Percentiles rank a stretch among this genome's conserved stretches.
Evolutionary conservation across 2,113 vertebrate species (phyloP).

Genomic region (Cygnus buccinator): DNA sequence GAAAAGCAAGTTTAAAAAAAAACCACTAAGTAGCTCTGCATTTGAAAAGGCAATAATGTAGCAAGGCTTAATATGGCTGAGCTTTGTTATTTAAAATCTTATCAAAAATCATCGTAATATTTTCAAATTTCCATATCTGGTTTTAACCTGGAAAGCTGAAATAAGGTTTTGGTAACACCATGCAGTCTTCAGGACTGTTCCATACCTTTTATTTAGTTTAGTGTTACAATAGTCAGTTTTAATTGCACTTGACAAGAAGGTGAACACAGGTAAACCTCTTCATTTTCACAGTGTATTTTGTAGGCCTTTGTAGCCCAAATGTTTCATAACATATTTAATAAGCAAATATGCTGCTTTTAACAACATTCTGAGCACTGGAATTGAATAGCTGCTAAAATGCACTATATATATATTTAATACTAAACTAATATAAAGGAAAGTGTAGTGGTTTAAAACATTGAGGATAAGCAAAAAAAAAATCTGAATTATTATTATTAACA

Average conservation of each 20-base stretch:
- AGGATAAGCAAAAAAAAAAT: not conserved
- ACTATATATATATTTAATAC: too few species aligned
- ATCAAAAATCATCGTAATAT: not conserved
- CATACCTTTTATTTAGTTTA: not conserved
- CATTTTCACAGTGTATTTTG: accelerated
- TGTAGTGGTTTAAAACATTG: not conserved
- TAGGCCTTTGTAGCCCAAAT: not conserved
- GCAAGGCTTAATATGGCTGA: not conserved
- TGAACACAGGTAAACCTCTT: not conserved
- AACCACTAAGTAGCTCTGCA: not conserved
- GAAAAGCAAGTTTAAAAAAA: not conserved
- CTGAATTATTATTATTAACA: not conserved
- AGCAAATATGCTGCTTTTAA: not conserved
- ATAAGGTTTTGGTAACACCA: not conserved
- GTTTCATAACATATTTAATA: not conserved
- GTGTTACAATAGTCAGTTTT: not conserved
- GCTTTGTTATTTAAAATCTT: not conserved
- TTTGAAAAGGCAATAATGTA: not conserved
- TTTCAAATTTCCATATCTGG: not conserved
- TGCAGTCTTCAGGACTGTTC: not conserved
- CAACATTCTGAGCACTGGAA: not conserved
- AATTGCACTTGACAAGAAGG: not conserved
- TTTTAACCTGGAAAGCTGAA: not conserved
- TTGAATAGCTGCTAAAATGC: not conserved
- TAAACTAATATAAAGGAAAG: not conserved